phyloP scores from a whole-genome alignment of 1,140 invertebrate genomes.

The Listronotus oregonensis region DNA sequence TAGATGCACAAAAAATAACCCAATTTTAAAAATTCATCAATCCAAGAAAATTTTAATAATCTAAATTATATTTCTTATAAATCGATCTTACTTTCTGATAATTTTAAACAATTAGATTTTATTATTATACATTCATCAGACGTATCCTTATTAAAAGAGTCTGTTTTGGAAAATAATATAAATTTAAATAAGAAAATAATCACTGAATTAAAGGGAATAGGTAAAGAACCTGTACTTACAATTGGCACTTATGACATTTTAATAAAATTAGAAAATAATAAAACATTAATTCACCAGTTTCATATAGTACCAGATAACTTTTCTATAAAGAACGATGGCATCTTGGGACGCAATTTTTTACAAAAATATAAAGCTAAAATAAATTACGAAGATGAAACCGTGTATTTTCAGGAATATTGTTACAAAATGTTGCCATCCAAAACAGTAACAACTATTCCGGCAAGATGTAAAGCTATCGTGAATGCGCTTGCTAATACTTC shows the following conservation, averaged over 20 bases:
- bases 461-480: neutral
- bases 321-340: neutral
- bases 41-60: too few species aligned
- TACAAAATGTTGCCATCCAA: constrained; percentile 1
- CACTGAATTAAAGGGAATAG: too few species aligned
- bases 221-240: neutral
- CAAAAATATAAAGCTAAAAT: constrained; percentile 10
- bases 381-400: constrained; percentile 1
- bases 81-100: neutral
- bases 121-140: neutral
- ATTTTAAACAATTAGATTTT: neutral
- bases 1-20: too few species aligned
- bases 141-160: too few species aligned
- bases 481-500: neutral
- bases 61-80: neutral
- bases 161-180: neutral
- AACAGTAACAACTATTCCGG: neutral
- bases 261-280: neutral
- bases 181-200: neutral
- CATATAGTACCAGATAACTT: neutral
- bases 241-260: neutral
- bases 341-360: constrained; percentile 1
- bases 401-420: neutral
- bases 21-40: neutral
- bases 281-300: neutral